Base-by-base conservation (phyloP, 2,888 invertebrate genomes). In the Eilema sororculum region DNA sequence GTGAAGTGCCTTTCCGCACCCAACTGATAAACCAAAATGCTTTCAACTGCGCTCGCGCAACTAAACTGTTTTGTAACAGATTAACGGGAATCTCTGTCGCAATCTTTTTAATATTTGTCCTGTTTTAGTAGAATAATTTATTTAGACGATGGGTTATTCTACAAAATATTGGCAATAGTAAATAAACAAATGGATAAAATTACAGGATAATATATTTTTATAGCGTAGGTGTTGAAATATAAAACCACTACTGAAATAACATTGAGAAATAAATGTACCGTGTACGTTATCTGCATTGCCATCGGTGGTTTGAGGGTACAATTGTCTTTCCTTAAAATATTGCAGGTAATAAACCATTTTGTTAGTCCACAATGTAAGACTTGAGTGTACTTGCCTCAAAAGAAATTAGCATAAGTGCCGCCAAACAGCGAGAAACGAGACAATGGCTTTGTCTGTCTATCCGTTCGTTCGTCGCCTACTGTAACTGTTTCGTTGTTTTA, bases 401-500 rank as follows among this genome's bases (percentile, higher is more conserved):
- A 92, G 92, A 91, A 91, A 94, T 95, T 93, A 91, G 90, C 95
- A 94, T 94, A 94, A 92, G 89, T 89, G 88, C 91, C 90, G 91
- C 89, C 91, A 89, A 91, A 93, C 89, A 87, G 89, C 83, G 86
- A 84, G 83, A 81, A 77, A 79, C 78, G 87, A 91, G 89, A 95
- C 95, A 95, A 95, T 93, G 92, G 89, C 94, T 94, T 95, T 94
- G 94, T 94, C 91, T 89, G 91, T 89, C 88, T 87, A 87, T 90
- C 86, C 85, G 90, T 89, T 90, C 85, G 86, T 84, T 80, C 85
- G 91, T 90, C 90, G 90, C 89, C 87, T 82, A 79, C 84, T 86
- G 81, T 91, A 90, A 90, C 91, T 88, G 91, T 89, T 88, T 83
- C 81, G 81, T 86, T 89, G 84, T 87, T 87, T 89, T 87, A 89